Evolutionary conservation across 2,888 invertebrate genomes (phyloP).

Genomic region (Bugulina stolonifera): DNA sequence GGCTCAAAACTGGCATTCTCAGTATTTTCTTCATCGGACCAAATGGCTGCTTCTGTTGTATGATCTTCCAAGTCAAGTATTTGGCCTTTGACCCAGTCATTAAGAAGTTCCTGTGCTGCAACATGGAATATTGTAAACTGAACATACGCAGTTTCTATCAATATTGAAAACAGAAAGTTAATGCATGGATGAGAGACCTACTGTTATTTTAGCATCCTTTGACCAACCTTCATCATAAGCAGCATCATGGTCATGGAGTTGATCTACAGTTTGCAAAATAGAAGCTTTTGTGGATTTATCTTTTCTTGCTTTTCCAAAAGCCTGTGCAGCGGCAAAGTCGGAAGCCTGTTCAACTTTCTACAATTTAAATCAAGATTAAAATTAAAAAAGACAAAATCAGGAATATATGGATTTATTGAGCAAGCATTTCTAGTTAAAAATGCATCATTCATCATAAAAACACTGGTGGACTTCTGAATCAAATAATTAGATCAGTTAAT

Average conservation of each 20-base stretch:
- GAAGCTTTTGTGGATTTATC: conserved; percentile 31
- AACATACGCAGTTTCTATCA: too few relatives aligned
- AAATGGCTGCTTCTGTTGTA: conserved; percentile 20
- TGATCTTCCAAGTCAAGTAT: conserved; percentile 27
- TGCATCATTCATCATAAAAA: too few relatives aligned
- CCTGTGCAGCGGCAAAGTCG: conserved; percentile 40
- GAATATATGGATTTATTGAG: too few relatives aligned
- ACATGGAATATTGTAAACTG: too few relatives aligned
- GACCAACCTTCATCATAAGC: conserved; percentile 39
- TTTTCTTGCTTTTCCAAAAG: conserved; percentile 36
- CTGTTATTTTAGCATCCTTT: not conserved
- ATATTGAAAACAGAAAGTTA: too few relatives aligned
- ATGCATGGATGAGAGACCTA: not conserved
- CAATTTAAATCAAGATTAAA: conserved; percentile 26
- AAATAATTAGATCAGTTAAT: too few relatives aligned
- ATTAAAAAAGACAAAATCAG: too few relatives aligned
- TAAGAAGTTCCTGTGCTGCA: conserved; percentile 46
- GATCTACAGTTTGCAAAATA: conserved; percentile 30
- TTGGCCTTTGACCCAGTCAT: conserved; percentile 46
- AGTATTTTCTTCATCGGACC: not conserved
- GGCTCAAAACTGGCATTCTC: conserved; percentile 10
- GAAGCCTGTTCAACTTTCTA: conserved; percentile 49
- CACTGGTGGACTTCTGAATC: not conserved
- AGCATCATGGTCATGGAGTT: conserved; percentile 38
- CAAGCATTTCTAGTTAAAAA: not conserved